Evolutionary conservation across 2,797 vertebrate genomes (phyloP), one percentile per base, ranked within the genome.

Genomic region (Urosaurus nigricauda): DNA sequence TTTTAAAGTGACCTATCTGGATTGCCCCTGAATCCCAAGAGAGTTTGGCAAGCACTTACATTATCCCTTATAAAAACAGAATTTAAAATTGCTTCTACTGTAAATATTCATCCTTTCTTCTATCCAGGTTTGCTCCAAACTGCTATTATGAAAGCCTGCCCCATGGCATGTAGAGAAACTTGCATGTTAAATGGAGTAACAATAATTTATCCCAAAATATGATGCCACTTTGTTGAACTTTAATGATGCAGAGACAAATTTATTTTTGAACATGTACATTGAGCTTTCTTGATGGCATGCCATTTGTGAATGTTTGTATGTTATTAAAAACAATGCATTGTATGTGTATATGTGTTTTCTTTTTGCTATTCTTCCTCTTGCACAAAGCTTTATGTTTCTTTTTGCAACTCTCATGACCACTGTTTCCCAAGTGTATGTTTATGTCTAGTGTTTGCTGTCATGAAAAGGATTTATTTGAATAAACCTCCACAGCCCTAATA

Each of bases 201-300:
- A 47, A 85, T 68, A 85, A 60, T 85, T 60, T 79, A 80, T 85
- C 47, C 77, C 37, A n/a, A 85, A 89, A 71, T 79, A 47, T 89
- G 40, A 63, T 77, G 7, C 35, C 70, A 78, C 60, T 85, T 63
- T 85, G 74, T 40, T 60, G 43, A 78, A 29, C 19, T 81, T n/a
- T 81, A 60, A 87, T 81, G 32, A 84, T 35, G 32, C 32, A 56
- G 65, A 37, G 32, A 89, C 19, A 35, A 73, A 71, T 70, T 84
- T 89, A 75, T 60, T 85, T 73, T 80, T 73, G 12, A 71, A 60
- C 37, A 73, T 79, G 63, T n/a, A 84, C 73, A 89, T 60, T 35
- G 32, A 88, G 4, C 29, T 24, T 79, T 85, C 21, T 75, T 60
- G 84, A 88, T 79, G 82, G 37, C 60, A 71, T 43, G 32, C 12